phyloP scores from a whole-genome alignment of 92 coral and sea anemone genomes.

The Virgularia gustaviana region DNA sequence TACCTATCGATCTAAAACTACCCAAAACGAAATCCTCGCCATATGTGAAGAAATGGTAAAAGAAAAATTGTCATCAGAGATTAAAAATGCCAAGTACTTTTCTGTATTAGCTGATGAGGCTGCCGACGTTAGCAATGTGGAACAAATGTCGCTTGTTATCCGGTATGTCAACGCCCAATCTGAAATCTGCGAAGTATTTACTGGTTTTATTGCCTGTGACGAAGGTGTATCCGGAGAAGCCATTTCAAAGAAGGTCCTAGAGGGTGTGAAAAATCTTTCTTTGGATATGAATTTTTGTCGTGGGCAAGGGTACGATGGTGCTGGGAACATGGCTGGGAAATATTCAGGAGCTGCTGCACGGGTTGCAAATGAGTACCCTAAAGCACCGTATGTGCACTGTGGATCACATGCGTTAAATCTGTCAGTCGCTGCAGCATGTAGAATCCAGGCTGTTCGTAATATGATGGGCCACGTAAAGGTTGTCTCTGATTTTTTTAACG shows the following conservation, averaged over 20 bases:
- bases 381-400: slow-evolving; percentile 13
- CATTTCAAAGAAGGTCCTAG: neutral
- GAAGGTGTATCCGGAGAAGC: neutral
- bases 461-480: neutral
- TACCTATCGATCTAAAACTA: neutral
- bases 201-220: neutral
- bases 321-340: slow-evolving; percentile 3
- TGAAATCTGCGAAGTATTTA: neutral
- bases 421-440: slow-evolving; percentile 12
- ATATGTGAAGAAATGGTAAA: neutral
- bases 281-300: neutral
- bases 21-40: neutral
- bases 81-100: neutral
- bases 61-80: neutral
- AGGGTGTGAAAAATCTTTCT: neutral
- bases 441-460: slow-evolving; percentile 2
- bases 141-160: neutral
- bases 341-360: neutral
- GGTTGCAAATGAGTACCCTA: neutral
- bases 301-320: neutral
- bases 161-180: neutral
- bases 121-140: neutral
- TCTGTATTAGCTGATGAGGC: slow-evolving; percentile 5
- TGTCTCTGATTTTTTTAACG: neutral
- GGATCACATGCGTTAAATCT: slow-evolving; percentile 34